These are phyloP conservation scores for Selenia dentaria DNA, from an alignment of 2,888 invertebrate genomes.

Conservation along the genomic window DNA sequence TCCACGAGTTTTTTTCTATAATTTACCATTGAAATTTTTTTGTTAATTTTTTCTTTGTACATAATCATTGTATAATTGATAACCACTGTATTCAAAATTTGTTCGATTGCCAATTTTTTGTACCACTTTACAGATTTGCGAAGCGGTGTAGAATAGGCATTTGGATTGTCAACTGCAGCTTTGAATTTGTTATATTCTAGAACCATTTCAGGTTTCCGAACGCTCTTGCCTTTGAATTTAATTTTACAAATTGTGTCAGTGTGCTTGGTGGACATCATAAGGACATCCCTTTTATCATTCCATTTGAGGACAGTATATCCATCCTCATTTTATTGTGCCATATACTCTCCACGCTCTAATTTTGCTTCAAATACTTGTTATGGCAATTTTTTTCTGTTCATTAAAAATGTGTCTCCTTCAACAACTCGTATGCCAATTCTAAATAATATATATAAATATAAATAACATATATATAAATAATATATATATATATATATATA, in stretches of 20 bases:
- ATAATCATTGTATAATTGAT: too few species aligned
- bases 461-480: too few species aligned
- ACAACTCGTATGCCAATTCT: conserved; percentile 27
- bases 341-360: conserved; percentile 7
- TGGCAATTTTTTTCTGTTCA: not conserved
- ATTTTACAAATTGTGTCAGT: conserved; percentile 19
- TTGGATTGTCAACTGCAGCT: too few species aligned
- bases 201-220: conserved; percentile 27
- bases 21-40: conserved; percentile 7
- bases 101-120: conserved; percentile 6
- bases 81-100: conserved; percentile 29
- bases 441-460: too few species aligned
- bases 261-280: conserved; percentile 26
- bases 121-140: too few species aligned
- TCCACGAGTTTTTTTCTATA: conserved; percentile 7
- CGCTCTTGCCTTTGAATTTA: conserved; percentile 17
- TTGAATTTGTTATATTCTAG: conserved; percentile 21
- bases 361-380: conserved; percentile 7
- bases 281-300: conserved; percentile 30
- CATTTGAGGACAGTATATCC: conserved; percentile 13
- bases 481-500: too few species aligned
- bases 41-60: not conserved
- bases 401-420: too few species aligned
- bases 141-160: too few species aligned
- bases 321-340: conserved; percentile 20